Base-by-base conservation (phyloP, 2,113 vertebrate species). In the Festucalex cinctus region DNA sequence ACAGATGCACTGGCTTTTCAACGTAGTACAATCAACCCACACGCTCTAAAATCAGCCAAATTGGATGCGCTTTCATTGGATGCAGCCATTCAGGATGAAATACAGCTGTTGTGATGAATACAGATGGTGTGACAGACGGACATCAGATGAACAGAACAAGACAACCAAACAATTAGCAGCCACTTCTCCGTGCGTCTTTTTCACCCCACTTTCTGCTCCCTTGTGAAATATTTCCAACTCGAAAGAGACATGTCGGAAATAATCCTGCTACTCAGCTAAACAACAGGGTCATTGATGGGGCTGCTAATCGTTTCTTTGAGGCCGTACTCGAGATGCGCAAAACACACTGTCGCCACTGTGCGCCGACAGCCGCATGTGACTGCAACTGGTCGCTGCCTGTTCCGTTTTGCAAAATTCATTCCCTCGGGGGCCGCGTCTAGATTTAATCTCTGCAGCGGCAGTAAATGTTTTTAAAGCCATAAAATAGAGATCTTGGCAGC, bases 151-250 rank as follows among this genome's bases (percentile, higher is more conserved):
- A 81, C 16, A 61, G 24, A 74, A 74, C 67, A 67, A 68, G 70
- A 80, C 69, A 69, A 65, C 92, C 90, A 94, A 95, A 93, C 76
- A 93, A 91, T 96, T 95, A 96, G 94, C 94, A 94, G 95, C 92
- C 91, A 75, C 89, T 78, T 71, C 66, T 68, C 66, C 54, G 46
- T 70, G 59, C 65, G 71, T 74, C 72, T 61, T 74, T 46, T 66
- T n/a, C 62, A 51, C 46, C 63, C 59, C 48, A 43, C 51, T 56
- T 54, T 49, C 1, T 62, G 69, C 63, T 41, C 49, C 56, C 62
- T 54, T 9, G 63, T 51, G 70, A 68, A 63, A 58, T 57, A 26
- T 67, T 53, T 63, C 56, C 20, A 75, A 71, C 57, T 58, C 57
- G 7, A n/a, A 35, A 53, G 13, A 12, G 61, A 64, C 64, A 65